Evolutionary conservation across 2,888 invertebrate genomes (phyloP).

Genomic region (Orthonevra nobilis): DNA sequence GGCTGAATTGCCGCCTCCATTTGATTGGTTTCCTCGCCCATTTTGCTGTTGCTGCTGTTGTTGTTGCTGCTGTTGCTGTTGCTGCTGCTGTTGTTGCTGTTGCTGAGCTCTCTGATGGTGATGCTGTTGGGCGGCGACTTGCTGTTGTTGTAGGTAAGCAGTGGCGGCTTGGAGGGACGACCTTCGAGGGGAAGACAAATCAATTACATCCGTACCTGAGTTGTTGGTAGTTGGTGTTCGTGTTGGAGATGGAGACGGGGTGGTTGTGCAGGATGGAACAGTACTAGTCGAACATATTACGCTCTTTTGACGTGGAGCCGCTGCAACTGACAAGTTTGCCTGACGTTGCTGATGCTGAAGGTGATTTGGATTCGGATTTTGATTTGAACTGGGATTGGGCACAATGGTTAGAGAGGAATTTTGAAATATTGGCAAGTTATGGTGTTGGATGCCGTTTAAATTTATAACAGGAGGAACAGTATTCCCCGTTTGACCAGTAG

Average conservation of each 20-base stretch:
- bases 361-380: constrained; percentile 73
- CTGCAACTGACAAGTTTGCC: constrained; percentile 35
- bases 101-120: constrained; percentile 73
- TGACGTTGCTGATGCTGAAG: constrained; percentile 58
- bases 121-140: constrained; percentile 74
- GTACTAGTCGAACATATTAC: constrained; percentile 79
- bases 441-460: constrained; percentile 29
- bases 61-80: constrained; percentile 73
- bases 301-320: constrained; percentile 76
- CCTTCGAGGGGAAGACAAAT: constrained; percentile 82
- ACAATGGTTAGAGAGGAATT: constrained; percentile 75
- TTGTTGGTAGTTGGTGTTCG: constrained; percentile 72
- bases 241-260: constrained; percentile 73
- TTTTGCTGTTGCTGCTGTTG: constrained; percentile 73
- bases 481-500: constrained; percentile 71
- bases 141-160: constrained; percentile 72
- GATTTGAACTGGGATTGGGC: constrained; percentile 77
- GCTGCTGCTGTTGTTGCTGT: constrained; percentile 73
- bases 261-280: constrained; percentile 70
- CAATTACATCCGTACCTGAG: constrained; percentile 79
- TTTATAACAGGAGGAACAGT: constrained; percentile 12
- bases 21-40: constrained; percentile 69
- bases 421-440: constrained; percentile 55
- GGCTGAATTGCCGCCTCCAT: constrained; percentile 73
- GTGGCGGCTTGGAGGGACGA: constrained; percentile 75